phyloP scores from a whole-genome alignment of 2,797 vertebrate species.

The Gadopsis marmoratus region DNA sequence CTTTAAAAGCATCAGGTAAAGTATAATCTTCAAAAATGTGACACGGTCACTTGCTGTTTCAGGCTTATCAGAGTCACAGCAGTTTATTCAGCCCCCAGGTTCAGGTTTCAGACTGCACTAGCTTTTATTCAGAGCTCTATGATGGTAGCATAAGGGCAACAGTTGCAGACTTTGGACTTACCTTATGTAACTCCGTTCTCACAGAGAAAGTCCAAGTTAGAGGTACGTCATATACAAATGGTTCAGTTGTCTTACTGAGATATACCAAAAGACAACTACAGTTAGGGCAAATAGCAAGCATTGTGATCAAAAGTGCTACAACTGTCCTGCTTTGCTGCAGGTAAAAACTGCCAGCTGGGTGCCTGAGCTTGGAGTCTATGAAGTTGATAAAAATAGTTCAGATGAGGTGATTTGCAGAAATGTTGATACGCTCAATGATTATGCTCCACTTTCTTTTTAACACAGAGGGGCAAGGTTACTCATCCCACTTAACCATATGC shows the following conservation, averaged over 20 bases:
- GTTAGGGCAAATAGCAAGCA: constrained; percentile 38
- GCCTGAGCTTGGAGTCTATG: constrained; percentile 43
- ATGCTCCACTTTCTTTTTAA: constrained; percentile 34
- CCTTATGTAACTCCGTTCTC: constrained; percentile 4
- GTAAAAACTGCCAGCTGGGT: constrained; percentile 29
- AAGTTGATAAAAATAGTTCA: constrained; percentile 19
- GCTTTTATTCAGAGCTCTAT: constrained; percentile 42
- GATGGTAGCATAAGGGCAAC: constrained; percentile 31
- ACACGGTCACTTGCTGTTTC: constrained; percentile 31
- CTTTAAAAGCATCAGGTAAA: constrained; percentile 49
- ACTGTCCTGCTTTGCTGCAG: constrained; percentile 25
- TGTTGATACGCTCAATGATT: constrained; percentile 27
- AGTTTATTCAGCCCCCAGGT: constrained; percentile 38
- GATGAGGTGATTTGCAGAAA: constrained; percentile 20
- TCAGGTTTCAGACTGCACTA: constrained; percentile 36
- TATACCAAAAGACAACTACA: constrained; percentile 25
- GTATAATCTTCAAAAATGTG: constrained; percentile 55
- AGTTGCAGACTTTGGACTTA: constrained; percentile 20
- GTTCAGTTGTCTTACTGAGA: constrained; percentile 33
- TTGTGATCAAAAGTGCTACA: constrained; percentile 34
- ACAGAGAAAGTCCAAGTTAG: constrained; percentile 6
- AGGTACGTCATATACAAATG: constrained; percentile 39
- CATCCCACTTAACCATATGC: constrained; percentile 30
- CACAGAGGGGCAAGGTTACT: constrained; percentile 28
- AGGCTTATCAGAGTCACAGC: constrained; percentile 8